Evolutionary conservation across 2,113 vertebrate genomes (phyloP).

Genomic region (Solenodon paradoxus): DNA sequence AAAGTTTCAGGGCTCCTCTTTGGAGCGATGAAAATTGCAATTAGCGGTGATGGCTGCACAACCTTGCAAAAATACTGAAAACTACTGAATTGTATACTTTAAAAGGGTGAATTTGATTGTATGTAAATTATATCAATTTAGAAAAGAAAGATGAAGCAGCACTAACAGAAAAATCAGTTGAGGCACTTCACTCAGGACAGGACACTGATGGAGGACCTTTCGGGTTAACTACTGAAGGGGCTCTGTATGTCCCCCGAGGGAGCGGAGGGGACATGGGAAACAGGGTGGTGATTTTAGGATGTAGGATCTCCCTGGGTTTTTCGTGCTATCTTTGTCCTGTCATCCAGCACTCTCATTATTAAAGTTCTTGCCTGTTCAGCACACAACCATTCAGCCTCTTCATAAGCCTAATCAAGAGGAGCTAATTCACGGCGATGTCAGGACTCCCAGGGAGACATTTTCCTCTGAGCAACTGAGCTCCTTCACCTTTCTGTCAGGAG

Average conservation of each 20-base stretch:
- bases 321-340: background rate
- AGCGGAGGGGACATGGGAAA: background rate
- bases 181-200: background rate
- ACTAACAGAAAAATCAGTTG: background rate
- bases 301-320: background rate
- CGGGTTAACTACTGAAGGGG: background rate
- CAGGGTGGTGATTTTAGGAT: conserved; percentile 19
- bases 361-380: background rate
- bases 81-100: background rate
- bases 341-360: background rate
- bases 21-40: background rate
- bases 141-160: background rate
- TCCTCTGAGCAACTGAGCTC: background rate
- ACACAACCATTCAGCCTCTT: background rate
- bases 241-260: background rate
- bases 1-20: background rate
- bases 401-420: background rate
- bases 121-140: background rate
- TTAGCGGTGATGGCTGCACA: background rate
- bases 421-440: background rate
- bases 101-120: background rate
- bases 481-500: background rate
- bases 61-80: background rate
- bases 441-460: background rate
- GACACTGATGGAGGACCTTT: background rate